Conservation (phyloP, 2,888 invertebrate genomes). For the Drosophila conformis region DNA sequence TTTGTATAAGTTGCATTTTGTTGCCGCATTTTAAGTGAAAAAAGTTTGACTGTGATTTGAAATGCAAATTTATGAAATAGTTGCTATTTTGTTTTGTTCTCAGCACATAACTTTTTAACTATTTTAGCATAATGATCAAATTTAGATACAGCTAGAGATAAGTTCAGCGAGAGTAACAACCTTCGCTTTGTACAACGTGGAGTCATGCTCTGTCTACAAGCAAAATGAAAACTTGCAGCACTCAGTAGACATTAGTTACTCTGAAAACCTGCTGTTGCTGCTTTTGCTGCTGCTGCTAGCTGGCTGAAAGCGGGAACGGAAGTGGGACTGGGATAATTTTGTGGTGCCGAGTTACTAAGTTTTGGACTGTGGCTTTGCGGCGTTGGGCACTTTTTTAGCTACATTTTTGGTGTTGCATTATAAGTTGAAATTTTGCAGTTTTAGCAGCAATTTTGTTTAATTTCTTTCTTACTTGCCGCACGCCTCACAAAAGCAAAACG, state of each 20-base stretch:
- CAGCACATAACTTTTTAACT: background rate
- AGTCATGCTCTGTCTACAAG: background rate
- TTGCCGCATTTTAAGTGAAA: background rate
- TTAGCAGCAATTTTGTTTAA: slow-evolving; percentile 71
- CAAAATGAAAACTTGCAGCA: slow-evolving; percentile 24
- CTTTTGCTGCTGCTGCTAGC: slow-evolving; percentile 7
- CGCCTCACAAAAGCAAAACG: slow-evolving; percentile 49
- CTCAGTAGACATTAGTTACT: slow-evolving; percentile 61
- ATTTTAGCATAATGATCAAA: slow-evolving; percentile 3
- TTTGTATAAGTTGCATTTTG: background rate
- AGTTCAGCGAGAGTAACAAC: background rate
- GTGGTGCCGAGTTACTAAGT: slow-evolving; percentile 5
- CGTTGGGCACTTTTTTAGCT: background rate
- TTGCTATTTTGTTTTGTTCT: background rate
- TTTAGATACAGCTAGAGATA: slow-evolving; percentile 1
- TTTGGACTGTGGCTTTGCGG: slow-evolving; percentile 7
- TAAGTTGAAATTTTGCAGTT: slow-evolving; percentile 64
- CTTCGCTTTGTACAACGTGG: background rate
- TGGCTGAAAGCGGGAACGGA: slow-evolving; percentile 6
- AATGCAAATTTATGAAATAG: slow-evolving; percentile 1
- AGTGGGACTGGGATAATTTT: slow-evolving; percentile 3
- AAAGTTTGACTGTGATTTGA: background rate
- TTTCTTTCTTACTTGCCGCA: slow-evolving; percentile 57
- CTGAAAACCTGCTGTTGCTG: slow-evolving; percentile 51
- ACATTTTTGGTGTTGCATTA: slow-evolving; percentile 64